These are phyloP conservation scores for Chiroxiphia lanceolata DNA, from an alignment of 2,797 vertebrate species.

Conservation along the genomic window DNA sequence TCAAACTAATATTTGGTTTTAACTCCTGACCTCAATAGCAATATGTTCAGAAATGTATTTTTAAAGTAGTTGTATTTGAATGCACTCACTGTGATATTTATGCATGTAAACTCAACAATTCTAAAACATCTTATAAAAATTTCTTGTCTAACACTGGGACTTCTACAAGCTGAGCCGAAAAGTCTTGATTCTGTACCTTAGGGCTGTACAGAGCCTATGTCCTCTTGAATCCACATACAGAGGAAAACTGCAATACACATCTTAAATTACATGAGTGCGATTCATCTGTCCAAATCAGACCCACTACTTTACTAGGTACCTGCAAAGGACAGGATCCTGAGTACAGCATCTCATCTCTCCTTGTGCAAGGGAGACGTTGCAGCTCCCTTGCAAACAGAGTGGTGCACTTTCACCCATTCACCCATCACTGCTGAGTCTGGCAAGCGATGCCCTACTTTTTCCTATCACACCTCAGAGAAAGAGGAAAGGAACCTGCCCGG, in stretches of 20 bases:
- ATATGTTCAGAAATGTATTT: neutral
- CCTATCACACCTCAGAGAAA: too few species aligned
- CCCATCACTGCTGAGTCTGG: neutral
- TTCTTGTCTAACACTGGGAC: neutral
- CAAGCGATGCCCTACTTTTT: neutral
- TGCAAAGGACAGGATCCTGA: neutral
- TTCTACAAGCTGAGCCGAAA: neutral
- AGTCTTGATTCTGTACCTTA: neutral
- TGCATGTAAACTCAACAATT: neutral
- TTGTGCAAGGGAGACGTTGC: neutral
- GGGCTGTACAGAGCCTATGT: neutral
- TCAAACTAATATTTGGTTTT: neutral
- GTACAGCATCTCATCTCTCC: neutral
- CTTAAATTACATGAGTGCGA: too few species aligned
- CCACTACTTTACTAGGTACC: too few species aligned
- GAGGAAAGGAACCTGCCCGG: neutral
- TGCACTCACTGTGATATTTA: neutral
- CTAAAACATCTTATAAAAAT: neutral
- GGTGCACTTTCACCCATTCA: neutral
- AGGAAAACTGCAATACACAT: too few species aligned
- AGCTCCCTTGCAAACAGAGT: neutral
- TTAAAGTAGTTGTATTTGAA: neutral
- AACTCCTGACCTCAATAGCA: neutral
- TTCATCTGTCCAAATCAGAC: too few species aligned
- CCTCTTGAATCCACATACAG: too few species aligned